Base-by-base conservation (phyloP, 2,797 vertebrate genomes). In the Babyrousa celebensis region DNA sequence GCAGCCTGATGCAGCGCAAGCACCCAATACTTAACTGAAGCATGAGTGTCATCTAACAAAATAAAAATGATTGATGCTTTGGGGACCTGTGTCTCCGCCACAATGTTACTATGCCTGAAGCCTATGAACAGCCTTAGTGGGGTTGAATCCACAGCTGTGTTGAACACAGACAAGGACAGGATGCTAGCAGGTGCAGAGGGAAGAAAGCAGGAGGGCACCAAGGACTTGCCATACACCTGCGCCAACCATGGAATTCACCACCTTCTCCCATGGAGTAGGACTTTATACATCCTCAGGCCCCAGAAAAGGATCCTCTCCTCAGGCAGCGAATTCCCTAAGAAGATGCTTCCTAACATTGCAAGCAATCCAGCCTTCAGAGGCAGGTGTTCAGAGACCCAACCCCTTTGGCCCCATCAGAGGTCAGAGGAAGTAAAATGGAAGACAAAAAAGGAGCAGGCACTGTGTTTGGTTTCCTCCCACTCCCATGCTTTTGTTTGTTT, bases 151-250 rank as follows among this genome's bases (percentile, higher is more conserved):
- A 27, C 48, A 70, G 36, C 25, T 60, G 6, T 6, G 0, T 7
- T 17, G 67, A 85, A 62, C 36, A 14, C 11, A 2, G 9, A 5
- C 52, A 58, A 27, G 40, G 54, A n/a, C n/a, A 54, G 89, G 54
- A 54, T 9, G 10, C 56, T 2, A 20, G 43, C 65, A 77, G 72
- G 62, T 56, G 16, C 2, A 7, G 11, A 48, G 14, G 52, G 17
- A 67, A 89, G 84, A 40, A 27, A 78, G 75, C 29, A n/a, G 11
- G 2, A 75, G 29, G 29, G 16, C 18, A 67, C 60, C 48, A 60
- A n/a, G 58, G 32, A 85, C n/a, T 12, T 16, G 52, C 11, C 23
- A 1, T 0, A 3, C 0, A 2, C 15, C 58, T 5, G 20, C 4
- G 23, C 32, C 4, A 3, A 43, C 75, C 17, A 25, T 10, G 12